A percentile compares a stretch with the other conserved stretches of the same genome.
These are phyloP conservation scores for Musca domestica DNA, from an alignment of 1,140 invertebrate genomes.

Conservation along the genomic window DNA sequence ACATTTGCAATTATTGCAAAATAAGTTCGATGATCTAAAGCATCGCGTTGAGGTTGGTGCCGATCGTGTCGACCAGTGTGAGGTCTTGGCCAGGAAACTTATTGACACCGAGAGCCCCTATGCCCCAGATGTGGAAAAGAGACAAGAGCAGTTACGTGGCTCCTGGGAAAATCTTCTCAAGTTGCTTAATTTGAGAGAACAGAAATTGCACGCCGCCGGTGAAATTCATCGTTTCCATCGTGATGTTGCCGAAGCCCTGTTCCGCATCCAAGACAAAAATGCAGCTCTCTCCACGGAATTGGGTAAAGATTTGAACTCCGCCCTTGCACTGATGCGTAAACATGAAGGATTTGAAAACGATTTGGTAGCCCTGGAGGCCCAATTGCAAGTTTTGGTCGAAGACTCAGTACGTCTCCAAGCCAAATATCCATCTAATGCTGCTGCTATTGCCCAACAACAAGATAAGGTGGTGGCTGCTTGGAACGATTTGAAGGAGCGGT, in stretches of 20 bases:
- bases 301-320: conserved; percentile 85
- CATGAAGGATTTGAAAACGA: conserved; percentile 97
- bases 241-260: conserved; percentile 89
- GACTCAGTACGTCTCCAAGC: conserved; percentile 84
- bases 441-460: conserved; percentile 82
- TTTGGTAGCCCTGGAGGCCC: conserved; percentile 87
- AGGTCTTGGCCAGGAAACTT: conserved; percentile 86
- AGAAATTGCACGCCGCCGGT: conserved; percentile 85
- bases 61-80: conserved; percentile 90
- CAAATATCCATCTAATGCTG: conserved; percentile 90
- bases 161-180: conserved; percentile 87
- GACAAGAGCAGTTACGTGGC: conserved; percentile 78
- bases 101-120: conserved; percentile 86
- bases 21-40: conserved; percentile 95
- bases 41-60: conserved; percentile 86
- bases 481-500: conserved; percentile 80
- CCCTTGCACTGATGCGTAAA: conserved; percentile 75
- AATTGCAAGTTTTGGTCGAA: conserved; percentile 87
- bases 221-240: conserved; percentile 96
- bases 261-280: conserved; percentile 86
- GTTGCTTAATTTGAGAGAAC: conserved; percentile 80
- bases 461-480: conserved; percentile 82
- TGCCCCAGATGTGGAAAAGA: conserved; percentile 79
- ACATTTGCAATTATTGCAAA: conserved; percentile 84
- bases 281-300: conserved; percentile 80